Percentiles rank a stretch among this genome's conserved stretches.
These are phyloP conservation scores for Colossoma macropomum DNA, from an alignment of 2,113 vertebrate genomes.

Conservation along the genomic window DNA sequence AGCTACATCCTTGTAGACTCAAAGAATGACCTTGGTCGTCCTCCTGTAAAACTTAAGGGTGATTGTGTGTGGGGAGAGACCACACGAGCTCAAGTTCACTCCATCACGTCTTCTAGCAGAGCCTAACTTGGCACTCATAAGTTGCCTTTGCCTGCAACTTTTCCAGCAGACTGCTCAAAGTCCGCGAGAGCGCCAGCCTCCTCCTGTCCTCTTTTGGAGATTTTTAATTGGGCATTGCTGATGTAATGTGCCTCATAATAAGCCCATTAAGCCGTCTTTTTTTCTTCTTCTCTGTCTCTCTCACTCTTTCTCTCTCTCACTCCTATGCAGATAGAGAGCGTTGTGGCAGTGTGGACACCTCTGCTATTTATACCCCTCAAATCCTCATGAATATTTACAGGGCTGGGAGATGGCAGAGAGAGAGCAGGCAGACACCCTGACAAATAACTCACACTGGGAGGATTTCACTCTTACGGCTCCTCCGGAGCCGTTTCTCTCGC, in stretches of 20 bases:
- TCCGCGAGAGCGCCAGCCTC: constrained; percentile 61
- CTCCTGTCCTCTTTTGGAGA: constrained; percentile 61
- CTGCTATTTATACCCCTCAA: constrained; percentile 85
- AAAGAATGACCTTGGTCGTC: constrained; percentile 43
- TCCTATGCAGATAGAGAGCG: constrained; percentile 79
- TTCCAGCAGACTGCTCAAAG: constrained; percentile 59
- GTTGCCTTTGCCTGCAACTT: constrained; percentile 23
- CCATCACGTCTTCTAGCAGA: background rate
- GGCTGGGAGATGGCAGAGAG: constrained; percentile 70
- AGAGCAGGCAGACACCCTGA: constrained; percentile 75
- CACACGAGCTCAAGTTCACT: background rate
- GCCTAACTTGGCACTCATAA: constrained; percentile 24
- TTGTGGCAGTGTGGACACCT: constrained; percentile 82
- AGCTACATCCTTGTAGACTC: background rate
- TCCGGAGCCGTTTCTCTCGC: constrained; percentile 70
- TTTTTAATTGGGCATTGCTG: constrained; percentile 80
- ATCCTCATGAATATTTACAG: constrained; percentile 87
- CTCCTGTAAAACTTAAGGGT: constrained; percentile 25
- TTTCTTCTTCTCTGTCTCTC: background rate
- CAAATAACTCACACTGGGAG: constrained; percentile 77
- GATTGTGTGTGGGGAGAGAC: background rate
- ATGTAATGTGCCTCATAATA: constrained; percentile 84
- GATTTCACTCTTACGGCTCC: constrained; percentile 79
- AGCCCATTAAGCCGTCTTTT: constrained; percentile 77
- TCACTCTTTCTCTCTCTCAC: background rate